A percentile compares a stretch with the other conserved stretches of the same genome.
Conservation (phyloP, 2,113 vertebrate genomes). For the Oncorhynchus tshawytscha region DNA sequence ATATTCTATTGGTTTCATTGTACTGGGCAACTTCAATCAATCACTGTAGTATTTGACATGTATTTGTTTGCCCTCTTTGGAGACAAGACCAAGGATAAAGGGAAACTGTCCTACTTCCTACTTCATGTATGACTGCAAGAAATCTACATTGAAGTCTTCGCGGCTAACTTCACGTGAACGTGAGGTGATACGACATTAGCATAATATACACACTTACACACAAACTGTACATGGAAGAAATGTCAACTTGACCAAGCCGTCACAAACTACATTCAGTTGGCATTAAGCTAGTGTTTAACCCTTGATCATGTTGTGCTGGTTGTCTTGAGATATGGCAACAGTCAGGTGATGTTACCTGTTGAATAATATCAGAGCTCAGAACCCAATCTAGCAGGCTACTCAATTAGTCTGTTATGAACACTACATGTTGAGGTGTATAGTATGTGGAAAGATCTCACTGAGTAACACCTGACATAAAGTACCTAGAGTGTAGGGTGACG, state of each 20-base stretch:
- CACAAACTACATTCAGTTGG: constrained; percentile 44
- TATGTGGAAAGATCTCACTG: neutral
- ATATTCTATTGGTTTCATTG: neutral
- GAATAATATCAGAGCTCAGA: constrained; percentile 8
- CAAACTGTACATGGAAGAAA: neutral
- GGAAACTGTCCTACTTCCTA: neutral
- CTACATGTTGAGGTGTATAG: neutral
- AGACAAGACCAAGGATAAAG: constrained; percentile 22
- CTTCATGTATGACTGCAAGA: too few species aligned
- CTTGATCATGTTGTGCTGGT: constrained; percentile 15
- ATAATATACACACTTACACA: constrained; percentile 9
- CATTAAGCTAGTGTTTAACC: constrained; percentile 16
- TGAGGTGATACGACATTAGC: constrained; percentile 9
- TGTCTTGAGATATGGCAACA: neutral
- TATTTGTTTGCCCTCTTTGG: constrained; percentile 23
- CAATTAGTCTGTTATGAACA: too few species aligned
- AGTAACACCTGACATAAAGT: neutral
- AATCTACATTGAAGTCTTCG: too few species aligned
- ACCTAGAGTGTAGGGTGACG: neutral
- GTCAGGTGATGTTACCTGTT: neutral
- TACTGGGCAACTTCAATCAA: neutral
- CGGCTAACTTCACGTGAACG: constrained; percentile 7
- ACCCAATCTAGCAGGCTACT: too few species aligned
- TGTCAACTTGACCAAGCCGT: neutral
- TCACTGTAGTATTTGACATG: constrained; percentile 1